Conservation (phyloP, 2,113 vertebrate species). For the Podarcis cretensis region DNA sequence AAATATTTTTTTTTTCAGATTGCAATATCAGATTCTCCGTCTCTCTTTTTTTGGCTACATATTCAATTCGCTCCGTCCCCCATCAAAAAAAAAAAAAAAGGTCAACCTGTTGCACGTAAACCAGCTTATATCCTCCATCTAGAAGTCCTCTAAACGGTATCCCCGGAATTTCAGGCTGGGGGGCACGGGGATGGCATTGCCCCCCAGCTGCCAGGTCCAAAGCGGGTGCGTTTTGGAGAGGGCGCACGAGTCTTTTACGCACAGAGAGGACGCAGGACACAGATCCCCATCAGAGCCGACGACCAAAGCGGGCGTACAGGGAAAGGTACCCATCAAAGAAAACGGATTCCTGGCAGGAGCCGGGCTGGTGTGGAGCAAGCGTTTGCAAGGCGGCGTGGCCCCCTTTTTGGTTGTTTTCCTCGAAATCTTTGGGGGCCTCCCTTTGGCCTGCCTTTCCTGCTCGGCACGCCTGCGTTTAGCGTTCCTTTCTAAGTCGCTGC, state of each 20-base stretch:
- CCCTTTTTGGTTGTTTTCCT: slow-evolving; percentile 51
- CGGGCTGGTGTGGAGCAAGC: slow-evolving; percentile 38
- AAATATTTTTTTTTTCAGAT: not conserved
- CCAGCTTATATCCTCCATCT: slow-evolving; percentile 29
- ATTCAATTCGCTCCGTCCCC: slow-evolving; percentile 14
- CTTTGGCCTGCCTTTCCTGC: slow-evolving; percentile 43
- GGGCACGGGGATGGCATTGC: slow-evolving; percentile 79
- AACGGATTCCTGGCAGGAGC: slow-evolving; percentile 74
- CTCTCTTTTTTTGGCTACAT: not conserved
- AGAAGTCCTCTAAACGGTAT: slow-evolving; percentile 65
- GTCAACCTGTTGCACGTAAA: slow-evolving; percentile 28
- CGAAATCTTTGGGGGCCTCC: slow-evolving; percentile 5
- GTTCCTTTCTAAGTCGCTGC: slow-evolving; percentile 57
- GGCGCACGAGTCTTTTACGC: slow-evolving; percentile 62
- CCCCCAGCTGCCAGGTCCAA: slow-evolving; percentile 82
- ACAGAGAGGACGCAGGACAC: slow-evolving; percentile 79
- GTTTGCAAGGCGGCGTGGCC: slow-evolving; percentile 36
- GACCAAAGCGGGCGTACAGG: slow-evolving; percentile 79
- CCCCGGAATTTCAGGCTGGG: slow-evolving; percentile 80
- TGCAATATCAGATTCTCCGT: not conserved
- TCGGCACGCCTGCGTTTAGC: slow-evolving; percentile 57
- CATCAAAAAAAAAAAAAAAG: not conserved
- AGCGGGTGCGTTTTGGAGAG: slow-evolving; percentile 78
- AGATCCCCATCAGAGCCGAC: slow-evolving; percentile 83
- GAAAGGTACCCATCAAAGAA: slow-evolving; percentile 80